phyloP scores from a whole-genome alignment of 2,888 invertebrate genomes.

The Rhorus exstirpatorius region DNA sequence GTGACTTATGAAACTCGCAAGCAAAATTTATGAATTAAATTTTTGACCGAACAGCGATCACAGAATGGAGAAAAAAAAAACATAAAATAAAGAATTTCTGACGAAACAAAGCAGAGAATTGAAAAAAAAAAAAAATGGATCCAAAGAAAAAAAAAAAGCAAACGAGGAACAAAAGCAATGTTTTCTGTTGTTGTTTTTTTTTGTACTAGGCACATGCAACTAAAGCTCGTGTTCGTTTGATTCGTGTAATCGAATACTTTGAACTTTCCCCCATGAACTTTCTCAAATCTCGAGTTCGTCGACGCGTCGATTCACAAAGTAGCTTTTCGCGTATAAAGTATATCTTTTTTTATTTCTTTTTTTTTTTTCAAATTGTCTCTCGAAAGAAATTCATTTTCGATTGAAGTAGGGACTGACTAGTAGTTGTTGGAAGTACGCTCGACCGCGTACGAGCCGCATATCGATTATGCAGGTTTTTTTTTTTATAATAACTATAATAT shows the following conservation, averaged over 20 bases:
- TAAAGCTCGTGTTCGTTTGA: conserved; percentile 75
- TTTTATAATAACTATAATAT: conserved; percentile 5
- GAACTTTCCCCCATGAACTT: conserved; percentile 47
- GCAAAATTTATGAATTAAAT: neutral
- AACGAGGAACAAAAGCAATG: conserved; percentile 81
- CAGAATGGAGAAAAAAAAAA: conserved; percentile 10
- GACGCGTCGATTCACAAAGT: conserved; percentile 35
- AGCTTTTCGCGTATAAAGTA: conserved; percentile 34
- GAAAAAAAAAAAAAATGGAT: conserved; percentile 39
- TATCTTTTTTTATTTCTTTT: conserved; percentile 24
- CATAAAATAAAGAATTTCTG: conserved; percentile 28
- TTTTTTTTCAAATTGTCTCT: no score
- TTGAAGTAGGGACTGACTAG: conserved; percentile 84
- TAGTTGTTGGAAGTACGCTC: conserved; percentile 83
- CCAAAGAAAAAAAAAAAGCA: conserved; percentile 71
- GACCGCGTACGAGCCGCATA: conserved; percentile 38
- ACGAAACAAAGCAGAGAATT: conserved; percentile 28
- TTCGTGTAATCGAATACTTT: conserved; percentile 53
- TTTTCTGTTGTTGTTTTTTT: conserved; percentile 50
- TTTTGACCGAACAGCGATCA: neutral
- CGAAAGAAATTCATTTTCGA: conserved; percentile 47
- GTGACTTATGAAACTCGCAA: no score
- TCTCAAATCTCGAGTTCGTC: conserved; percentile 43
- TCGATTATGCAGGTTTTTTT: conserved; percentile 42
- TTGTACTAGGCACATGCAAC: conserved; percentile 82